A percentile compares a stretch with the other conserved stretches of the same genome.
Conservation (phyloP, 2,797 vertebrate genomes). For the Hafferia zeledoni region DNA sequence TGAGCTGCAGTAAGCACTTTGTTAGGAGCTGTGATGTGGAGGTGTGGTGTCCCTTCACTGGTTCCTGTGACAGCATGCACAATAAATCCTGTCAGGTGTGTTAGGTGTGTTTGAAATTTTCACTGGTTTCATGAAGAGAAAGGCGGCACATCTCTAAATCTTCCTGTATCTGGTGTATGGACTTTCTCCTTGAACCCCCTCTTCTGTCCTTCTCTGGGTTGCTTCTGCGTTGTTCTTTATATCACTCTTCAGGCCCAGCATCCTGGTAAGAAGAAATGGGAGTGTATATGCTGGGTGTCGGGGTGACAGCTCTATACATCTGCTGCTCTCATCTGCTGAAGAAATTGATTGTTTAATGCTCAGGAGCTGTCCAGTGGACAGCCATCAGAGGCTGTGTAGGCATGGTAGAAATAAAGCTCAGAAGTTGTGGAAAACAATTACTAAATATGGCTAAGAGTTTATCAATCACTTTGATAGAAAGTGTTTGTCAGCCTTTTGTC, state of each 20-base stretch:
- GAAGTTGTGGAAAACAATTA: not conserved
- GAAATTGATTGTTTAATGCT: not conserved
- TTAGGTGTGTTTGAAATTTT: not conserved
- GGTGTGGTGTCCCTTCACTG: not conserved
- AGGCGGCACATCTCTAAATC: not conserved
- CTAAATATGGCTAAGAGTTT: not conserved
- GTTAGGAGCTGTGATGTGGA: not conserved
- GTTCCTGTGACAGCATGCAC: not conserved
- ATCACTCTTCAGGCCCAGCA: not conserved
- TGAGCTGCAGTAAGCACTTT: not conserved
- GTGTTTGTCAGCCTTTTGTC: not conserved
- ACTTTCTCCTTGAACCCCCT: not conserved
- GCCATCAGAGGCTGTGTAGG: not conserved
- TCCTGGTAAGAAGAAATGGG: not conserved
- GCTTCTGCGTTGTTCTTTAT: not conserved
- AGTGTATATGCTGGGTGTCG: not conserved
- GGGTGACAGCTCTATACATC: not conserved
- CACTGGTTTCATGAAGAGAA: not conserved
- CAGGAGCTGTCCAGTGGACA: not conserved
- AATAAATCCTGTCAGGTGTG: not conserved
- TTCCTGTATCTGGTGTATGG: not conserved
- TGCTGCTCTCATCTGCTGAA: not conserved
- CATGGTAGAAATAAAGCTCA: not conserved
- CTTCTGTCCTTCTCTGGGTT: not conserved
- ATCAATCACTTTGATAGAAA: not conserved